Evolutionary conservation across 2,797 vertebrate genomes (phyloP).

Genomic region (Rallus crepitans): DNA sequence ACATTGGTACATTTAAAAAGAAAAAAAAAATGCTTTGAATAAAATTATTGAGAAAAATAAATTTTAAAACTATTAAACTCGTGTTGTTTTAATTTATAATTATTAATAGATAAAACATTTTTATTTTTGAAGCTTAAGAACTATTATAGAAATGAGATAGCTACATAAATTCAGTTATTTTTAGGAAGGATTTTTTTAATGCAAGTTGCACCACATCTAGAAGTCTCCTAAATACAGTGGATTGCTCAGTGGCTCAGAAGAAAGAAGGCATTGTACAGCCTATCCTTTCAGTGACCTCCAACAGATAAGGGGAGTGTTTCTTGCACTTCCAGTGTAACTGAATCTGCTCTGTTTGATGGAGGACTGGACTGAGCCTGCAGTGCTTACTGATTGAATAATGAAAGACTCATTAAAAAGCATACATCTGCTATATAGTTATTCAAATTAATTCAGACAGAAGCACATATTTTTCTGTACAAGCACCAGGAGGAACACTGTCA

Average conservation of each 20-base stretch:
- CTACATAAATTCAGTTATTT: not conserved
- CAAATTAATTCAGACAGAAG: not conserved
- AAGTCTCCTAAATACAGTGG: not conserved
- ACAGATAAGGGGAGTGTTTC: not conserved
- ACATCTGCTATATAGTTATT: not conserved
- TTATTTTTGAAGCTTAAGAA: not conserved
- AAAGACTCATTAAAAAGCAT: not conserved
- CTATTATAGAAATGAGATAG: not conserved
- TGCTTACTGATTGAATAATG: not conserved
- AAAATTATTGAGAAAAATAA: not conserved
- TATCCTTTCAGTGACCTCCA: conserved; percentile 26
- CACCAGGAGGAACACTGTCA: not conserved
- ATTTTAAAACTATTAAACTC: not conserved
- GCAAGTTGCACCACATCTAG: not conserved
- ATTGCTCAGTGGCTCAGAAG: not conserved
- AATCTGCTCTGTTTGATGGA: not conserved
- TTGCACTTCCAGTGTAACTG: not conserved
- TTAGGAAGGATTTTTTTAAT: not conserved
- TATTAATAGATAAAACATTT: not conserved
- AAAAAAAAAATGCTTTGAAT: not conserved
- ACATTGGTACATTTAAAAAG: not conserved
- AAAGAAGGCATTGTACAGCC: not conserved
- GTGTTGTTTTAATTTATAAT: not conserved
- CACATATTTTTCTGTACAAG: not conserved
- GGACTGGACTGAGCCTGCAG: not conserved